phyloP scores from a whole-genome alignment of 2,888 invertebrate species.

The Eugnorisma glareosa region DNA sequence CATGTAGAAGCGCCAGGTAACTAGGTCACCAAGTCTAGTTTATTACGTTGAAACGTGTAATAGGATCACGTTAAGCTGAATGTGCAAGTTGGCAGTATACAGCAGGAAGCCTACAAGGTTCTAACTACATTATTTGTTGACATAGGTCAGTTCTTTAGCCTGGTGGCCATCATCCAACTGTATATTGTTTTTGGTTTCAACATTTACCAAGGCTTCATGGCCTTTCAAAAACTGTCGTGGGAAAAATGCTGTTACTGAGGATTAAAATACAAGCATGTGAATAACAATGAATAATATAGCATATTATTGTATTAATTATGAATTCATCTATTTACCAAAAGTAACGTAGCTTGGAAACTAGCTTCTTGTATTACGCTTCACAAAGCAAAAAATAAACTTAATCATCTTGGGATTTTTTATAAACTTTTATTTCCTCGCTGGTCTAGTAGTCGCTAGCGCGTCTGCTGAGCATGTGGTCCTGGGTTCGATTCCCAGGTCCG shows the following conservation, averaged over 20 bases:
- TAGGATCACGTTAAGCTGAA: conserved; percentile 25
- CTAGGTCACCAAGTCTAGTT: conserved; percentile 9
- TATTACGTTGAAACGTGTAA: conserved; percentile 33
- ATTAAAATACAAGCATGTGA: background rate
- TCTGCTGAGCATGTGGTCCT: too few species aligned
- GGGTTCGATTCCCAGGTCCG: too few species aligned
- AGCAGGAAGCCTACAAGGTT: background rate
- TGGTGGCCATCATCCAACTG: background rate
- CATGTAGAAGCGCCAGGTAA: conserved; percentile 6
- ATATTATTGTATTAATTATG: background rate
- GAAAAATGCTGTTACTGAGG: background rate
- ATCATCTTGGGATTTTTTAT: too few species aligned
- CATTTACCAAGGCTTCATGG: background rate
- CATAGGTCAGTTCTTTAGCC: background rate
- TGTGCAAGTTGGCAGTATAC: background rate
- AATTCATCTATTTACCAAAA: background rate
- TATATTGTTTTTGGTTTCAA: background rate
- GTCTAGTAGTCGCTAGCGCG: background rate
- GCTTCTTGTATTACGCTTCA: too few species aligned
- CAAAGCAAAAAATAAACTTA: background rate
- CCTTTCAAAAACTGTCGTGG: background rate
- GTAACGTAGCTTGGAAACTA: background rate
- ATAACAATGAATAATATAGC: background rate
- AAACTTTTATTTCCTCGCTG: background rate
- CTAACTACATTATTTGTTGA: background rate